A percentile compares a stretch with the other conserved stretches of the same genome.
These are phyloP conservation scores for Sorex araneus DNA, from an alignment of 2,113 vertebrate genomes.

Conservation along the genomic window DNA sequence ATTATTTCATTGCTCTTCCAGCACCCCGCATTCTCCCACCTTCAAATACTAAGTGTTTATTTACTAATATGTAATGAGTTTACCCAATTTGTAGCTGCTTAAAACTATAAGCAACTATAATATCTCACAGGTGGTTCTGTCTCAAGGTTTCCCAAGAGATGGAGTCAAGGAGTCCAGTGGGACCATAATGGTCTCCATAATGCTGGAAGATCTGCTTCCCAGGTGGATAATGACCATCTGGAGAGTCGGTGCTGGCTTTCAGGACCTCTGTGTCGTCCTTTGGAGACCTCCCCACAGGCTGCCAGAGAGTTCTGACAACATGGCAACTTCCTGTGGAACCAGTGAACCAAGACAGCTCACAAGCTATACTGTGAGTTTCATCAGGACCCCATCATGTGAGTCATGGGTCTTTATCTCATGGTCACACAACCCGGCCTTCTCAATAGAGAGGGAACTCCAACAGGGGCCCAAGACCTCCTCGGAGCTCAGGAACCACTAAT, in stretches of 20 bases:
- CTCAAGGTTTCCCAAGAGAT: too few species aligned
- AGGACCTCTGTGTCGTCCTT: neutral
- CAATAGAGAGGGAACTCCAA: neutral
- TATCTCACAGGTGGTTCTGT: neutral
- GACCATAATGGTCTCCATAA: too few species aligned
- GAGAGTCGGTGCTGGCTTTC: neutral
- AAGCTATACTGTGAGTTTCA: neutral
- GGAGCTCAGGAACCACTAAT: neutral
- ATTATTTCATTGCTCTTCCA: neutral
- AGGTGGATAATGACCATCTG: neutral
- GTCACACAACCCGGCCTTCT: neutral
- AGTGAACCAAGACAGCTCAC: neutral
- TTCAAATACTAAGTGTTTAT: neutral
- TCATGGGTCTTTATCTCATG: neutral
- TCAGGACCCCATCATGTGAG: neutral
- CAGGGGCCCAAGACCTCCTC: neutral
- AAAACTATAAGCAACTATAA: too few species aligned
- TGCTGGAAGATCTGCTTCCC: neutral
- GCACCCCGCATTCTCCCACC: neutral
- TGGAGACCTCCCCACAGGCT: neutral
- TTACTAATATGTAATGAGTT: neutral
- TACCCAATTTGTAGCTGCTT: neutral
- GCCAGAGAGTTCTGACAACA: neutral
- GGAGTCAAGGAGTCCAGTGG: neutral
- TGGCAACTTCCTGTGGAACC: fast-evolving